phyloP scores from a whole-genome alignment of 2,888 invertebrate species.

The Apocheima hispidaria region DNA sequence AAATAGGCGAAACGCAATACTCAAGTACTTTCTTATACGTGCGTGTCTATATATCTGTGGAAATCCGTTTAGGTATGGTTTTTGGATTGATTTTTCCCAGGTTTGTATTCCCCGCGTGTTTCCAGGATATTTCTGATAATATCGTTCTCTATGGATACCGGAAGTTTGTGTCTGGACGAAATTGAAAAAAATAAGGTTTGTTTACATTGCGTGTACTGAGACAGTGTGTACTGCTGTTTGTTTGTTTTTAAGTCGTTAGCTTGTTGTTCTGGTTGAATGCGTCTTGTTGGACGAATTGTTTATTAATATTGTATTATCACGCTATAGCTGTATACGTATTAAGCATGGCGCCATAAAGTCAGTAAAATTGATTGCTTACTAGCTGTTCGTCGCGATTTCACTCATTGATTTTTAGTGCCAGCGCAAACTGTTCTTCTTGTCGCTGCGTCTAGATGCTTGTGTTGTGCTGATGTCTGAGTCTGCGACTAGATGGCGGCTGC shows the following conservation, averaged over 20 bases:
- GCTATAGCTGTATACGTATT: constrained; percentile 1
- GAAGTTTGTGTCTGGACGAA: constrained; percentile 42
- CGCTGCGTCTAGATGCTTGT: too few relatives aligned
- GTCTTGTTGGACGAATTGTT: neutral
- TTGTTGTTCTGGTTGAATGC: too few relatives aligned
- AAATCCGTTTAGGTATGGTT: constrained; percentile 22
- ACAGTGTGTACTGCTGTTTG: constrained; percentile 24
- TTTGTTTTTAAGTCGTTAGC: constrained; percentile 34
- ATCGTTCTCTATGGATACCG: constrained; percentile 47
- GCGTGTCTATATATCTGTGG: constrained; percentile 13
- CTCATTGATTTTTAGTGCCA: too few relatives aligned
- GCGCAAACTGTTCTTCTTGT: too few relatives aligned
- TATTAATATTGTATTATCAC: neutral
- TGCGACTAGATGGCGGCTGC: too few relatives aligned
- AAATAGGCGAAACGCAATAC: neutral
- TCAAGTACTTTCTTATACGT: neutral
- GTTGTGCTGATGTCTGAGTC: too few relatives aligned
- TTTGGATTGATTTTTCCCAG: constrained; percentile 63
- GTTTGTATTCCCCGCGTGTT: constrained; percentile 58
- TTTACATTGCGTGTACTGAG: constrained; percentile 33
- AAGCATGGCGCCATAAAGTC: neutral
- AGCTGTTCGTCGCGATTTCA: too few relatives aligned
- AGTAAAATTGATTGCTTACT: too few relatives aligned
- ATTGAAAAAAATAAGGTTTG: constrained; percentile 53
- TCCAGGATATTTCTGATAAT: constrained; percentile 55